Conservation (phyloP, 2,888 invertebrate species). For the Eudemis profundana region DNA sequence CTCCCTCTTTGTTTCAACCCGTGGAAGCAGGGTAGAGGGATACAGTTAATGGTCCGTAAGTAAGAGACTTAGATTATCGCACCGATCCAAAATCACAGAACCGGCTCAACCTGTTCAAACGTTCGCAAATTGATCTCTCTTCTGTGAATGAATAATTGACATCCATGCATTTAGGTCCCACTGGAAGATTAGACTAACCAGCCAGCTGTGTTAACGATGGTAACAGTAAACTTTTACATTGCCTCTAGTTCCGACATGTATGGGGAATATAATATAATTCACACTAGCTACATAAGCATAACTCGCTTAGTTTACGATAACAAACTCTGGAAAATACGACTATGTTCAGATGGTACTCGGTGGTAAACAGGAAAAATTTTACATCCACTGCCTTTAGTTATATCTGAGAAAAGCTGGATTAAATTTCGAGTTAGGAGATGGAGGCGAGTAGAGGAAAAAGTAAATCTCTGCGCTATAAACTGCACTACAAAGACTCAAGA, state of each 20-base stretch:
- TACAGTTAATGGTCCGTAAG: slow-evolving; percentile 55
- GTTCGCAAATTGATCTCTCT: slow-evolving; percentile 43
- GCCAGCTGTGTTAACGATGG: background rate
- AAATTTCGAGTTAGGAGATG: slow-evolving; percentile 50
- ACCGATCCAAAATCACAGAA: slow-evolving; percentile 43
- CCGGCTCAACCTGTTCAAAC: slow-evolving; percentile 44
- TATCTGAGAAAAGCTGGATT: slow-evolving; percentile 46
- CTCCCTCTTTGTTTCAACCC: slow-evolving; percentile 38
- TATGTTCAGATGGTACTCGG: slow-evolving; percentile 25
- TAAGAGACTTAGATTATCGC: slow-evolving; percentile 51
- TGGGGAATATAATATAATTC: slow-evolving; percentile 12
- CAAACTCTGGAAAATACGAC: slow-evolving; percentile 48
- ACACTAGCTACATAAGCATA: slow-evolving; percentile 41
- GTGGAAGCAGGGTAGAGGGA: slow-evolving; percentile 38
- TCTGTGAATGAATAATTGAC: slow-evolving; percentile 43
- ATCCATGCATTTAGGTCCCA: slow-evolving; percentile 25
- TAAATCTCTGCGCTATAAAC: slow-evolving; percentile 57
- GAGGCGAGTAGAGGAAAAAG: slow-evolving; percentile 49
- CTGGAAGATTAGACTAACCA: slow-evolving; percentile 11
- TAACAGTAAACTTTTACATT: background rate
- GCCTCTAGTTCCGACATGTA: background rate
- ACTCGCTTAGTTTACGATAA: slow-evolving; percentile 55
- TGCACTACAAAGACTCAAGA: slow-evolving; percentile 49
- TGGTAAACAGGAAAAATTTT: slow-evolving; percentile 50
- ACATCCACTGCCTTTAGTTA: slow-evolving; percentile 32